phyloP scores from a whole-genome alignment of 2,113 vertebrate genomes.

The Pseudonaja textilis region DNA sequence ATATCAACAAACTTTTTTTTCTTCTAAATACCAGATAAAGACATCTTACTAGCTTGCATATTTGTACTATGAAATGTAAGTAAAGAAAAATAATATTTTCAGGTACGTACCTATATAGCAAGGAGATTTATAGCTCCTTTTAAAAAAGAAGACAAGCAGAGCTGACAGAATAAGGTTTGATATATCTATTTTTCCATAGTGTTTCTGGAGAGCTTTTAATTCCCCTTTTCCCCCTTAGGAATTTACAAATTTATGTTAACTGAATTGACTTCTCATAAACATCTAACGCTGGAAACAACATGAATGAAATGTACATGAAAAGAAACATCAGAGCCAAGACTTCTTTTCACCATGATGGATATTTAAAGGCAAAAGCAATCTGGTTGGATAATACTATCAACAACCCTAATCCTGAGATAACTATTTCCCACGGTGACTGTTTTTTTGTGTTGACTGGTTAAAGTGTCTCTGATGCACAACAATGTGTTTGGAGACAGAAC shows the following conservation, averaged over 20 bases:
- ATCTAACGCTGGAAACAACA: neutral
- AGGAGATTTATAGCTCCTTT: neutral
- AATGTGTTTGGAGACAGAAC: neutral
- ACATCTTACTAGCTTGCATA: neutral
- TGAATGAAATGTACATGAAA: neutral
- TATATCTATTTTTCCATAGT: neutral
- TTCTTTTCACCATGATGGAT: neutral
- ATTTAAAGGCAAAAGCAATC: neutral
- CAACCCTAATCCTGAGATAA: slow-evolving; percentile 16
- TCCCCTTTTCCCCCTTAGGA: neutral
- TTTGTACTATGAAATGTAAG: neutral
- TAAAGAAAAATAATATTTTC: neutral
- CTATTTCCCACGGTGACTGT: neutral
- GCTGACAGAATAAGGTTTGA: neutral
- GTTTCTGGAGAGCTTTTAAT: neutral
- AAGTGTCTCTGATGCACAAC: neutral
- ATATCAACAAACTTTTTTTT: neutral
- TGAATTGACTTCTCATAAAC: neutral
- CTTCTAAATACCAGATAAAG: neutral
- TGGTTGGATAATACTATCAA: neutral
- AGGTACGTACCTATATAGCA: neutral
- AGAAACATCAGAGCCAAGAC: neutral
- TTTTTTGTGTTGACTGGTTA: neutral
- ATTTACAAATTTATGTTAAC: neutral
- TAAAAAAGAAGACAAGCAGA: neutral